Evolutionary conservation across 2,888 invertebrate species (phyloP), one percentile per base, ranked within the genome.

Genomic region (Drosophila algonquin): DNA sequence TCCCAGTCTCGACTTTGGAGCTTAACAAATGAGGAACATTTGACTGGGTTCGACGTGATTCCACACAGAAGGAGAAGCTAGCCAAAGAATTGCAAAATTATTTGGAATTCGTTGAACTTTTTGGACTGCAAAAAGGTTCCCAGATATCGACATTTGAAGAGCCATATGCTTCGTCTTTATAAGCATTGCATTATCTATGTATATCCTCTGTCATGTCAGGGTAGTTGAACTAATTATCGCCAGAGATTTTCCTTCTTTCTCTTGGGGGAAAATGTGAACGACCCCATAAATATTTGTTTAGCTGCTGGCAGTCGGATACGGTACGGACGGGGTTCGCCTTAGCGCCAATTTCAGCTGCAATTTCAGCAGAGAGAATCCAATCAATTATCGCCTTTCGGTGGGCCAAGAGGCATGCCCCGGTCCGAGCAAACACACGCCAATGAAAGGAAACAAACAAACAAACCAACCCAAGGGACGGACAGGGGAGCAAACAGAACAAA

Each of bases 311-410:
- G 18, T 10, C 48, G 10, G 10, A 16, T 21, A 12, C 47, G 46
- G n/a, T 0, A 18, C 18, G 18, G 18, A 27, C 27, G 27, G 16
- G 47, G 30, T 54, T 65, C 53, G 56, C 65, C 56, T 67, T 51
- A 65, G 65, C 65, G 65, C 56, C 65, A n/a, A n/a, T n/a, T n/a
- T n/a, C n/a, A n/a, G n/a, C n/a, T n/a, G 58, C 53, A 63, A n/a
- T 63, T 50, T 58, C 55, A 53, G 52, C 53, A 65, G 72, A 62
- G 35, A 50, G 35, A 50, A 62, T 57, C 45, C 61, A 62, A 46
- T 40, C 62, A 79, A 81, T 81, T 79, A 81, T 77, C 75, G 59
- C 50, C 48, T 71, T 67, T 76, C 18, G 48, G 47, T 24, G 50
- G 56, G 24, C 24, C 24, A 35, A 27, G 32, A 7, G 45, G 58